These are phyloP conservation scores for Timema cristinae DNA, from an alignment of 2,888 invertebrate genomes.

Conservation along the genomic window DNA sequence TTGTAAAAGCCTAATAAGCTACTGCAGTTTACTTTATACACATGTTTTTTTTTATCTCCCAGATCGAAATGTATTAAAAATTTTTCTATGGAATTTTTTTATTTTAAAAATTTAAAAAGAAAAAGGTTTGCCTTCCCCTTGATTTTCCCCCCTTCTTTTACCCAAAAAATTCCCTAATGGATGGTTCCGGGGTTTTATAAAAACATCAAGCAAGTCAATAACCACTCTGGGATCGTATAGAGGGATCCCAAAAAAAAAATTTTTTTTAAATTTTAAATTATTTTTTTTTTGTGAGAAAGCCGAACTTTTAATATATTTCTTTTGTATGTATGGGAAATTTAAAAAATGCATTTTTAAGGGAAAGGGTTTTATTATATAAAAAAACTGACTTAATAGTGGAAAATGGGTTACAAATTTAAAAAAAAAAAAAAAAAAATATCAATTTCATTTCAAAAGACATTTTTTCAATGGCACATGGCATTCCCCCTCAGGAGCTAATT, in stretches of 20 bases:
- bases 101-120: too few relatives aligned
- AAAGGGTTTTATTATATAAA: background rate
- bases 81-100: too few relatives aligned
- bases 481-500: background rate
- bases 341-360: background rate
- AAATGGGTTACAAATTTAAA: background rate
- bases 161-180: slow-evolving; percentile 89
- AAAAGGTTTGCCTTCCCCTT: slow-evolving; percentile 63
- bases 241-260: slow-evolving; percentile 63
- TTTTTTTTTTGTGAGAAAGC: background rate
- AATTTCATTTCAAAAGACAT: background rate
- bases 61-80: slow-evolving; percentile 4
- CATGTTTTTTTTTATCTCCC: background rate
- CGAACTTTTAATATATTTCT: background rate
- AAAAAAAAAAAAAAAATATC: too few relatives aligned
- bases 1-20: too few relatives aligned
- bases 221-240: slow-evolving; percentile 90
- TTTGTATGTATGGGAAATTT: background rate
- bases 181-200: slow-evolving; percentile 95
- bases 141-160: slow-evolving; percentile 73
- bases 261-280: background rate
- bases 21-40: too few relatives aligned
- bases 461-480: background rate
- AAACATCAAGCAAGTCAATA: slow-evolving; percentile 91
- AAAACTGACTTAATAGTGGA: too few relatives aligned